Percentiles rank a stretch among this genome's conserved stretches.
These are phyloP conservation scores for Lasioglossum albipes DNA, from an alignment of 1,140 invertebrate genomes.

Conservation along the genomic window DNA sequence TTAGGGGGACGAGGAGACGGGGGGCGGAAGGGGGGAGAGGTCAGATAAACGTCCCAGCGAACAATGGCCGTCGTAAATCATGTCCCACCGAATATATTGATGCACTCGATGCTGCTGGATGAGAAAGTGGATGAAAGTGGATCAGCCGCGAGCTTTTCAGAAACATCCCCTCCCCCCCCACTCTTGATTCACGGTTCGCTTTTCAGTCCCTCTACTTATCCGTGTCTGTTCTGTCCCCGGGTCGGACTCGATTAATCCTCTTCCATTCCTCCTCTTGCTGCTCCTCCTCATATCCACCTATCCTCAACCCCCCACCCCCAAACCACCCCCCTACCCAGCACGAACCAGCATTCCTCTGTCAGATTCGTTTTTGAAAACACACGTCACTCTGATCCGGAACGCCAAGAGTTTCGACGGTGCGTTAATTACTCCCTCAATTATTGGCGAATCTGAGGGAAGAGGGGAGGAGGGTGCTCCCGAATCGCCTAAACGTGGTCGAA, in stretches of 20 bases:
- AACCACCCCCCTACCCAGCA: too few species aligned
- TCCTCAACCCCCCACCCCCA: too few species aligned
- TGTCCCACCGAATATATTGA: constrained; percentile 56
- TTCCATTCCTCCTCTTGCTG: not conserved
- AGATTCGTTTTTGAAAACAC: constrained; percentile 50
- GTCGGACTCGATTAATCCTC: constrained; percentile 14
- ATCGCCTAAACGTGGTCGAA: too few species aligned
- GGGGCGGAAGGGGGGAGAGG: not conserved
- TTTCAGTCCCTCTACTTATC: constrained; percentile 45
- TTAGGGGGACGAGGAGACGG: not conserved
- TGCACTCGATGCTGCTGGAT: constrained; percentile 54
- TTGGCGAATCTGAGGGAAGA: constrained; percentile 7
- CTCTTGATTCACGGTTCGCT: constrained; percentile 36
- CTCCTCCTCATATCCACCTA: too few species aligned
- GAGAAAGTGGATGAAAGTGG: constrained; percentile 60
- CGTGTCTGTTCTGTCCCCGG: constrained; percentile 15
- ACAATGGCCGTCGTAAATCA: constrained; percentile 63
- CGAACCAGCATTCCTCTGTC: not conserved
- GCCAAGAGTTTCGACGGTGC: constrained; percentile 42
- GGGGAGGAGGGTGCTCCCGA: not conserved
- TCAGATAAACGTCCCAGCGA: constrained; percentile 60
- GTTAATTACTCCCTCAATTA: constrained; percentile 61
- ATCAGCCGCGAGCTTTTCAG: constrained; percentile 56
- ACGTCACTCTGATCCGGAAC: constrained; percentile 43
- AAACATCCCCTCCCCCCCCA: constrained; percentile 29